Percentiles rank a stretch among this genome's conserved stretches.
phyloP scores from a whole-genome alignment of 1,140 invertebrate genomes.

The Drosophila willistoni region DNA sequence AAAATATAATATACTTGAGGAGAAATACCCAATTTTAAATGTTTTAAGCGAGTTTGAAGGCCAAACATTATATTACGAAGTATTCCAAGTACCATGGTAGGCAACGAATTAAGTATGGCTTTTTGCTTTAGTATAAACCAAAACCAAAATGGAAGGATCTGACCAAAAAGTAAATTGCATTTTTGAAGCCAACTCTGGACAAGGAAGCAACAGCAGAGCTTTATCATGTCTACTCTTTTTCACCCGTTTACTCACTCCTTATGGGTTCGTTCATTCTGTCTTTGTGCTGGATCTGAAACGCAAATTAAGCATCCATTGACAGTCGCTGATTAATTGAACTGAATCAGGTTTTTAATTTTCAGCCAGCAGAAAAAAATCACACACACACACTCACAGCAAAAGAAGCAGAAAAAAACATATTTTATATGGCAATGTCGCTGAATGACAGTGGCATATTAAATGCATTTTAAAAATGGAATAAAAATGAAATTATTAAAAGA shows the following conservation, averaged over 20 bases:
- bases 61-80: too few relatives aligned
- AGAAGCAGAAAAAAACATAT: conserved; percentile 45
- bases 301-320: conserved; percentile 76
- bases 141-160: background rate
- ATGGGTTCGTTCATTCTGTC: conserved; percentile 20
- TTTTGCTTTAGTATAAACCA: background rate
- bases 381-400: conserved; percentile 26
- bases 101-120: background rate
- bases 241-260: conserved; percentile 5
- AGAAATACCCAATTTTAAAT: background rate
- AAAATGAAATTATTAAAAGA: conserved; percentile 42
- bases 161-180: conserved; percentile 11
- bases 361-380: conserved; percentile 39
- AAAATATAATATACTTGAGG: too few relatives aligned
- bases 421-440: conserved; percentile 22
- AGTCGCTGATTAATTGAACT: conserved; percentile 73
- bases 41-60: too few relatives aligned
- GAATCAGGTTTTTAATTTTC: conserved; percentile 75
- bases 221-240: conserved; percentile 1
- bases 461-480: conserved; percentile 50
- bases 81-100: too few relatives aligned
- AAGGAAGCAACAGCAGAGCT: conserved; percentile 54
- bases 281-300: conserved; percentile 35
- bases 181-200: conserved; percentile 11
- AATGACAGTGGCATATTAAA: conserved; percentile 64